Percentiles rank a stretch among this genome's conserved stretches.
Conservation (phyloP, 2,888 invertebrate species). For the Thyatira batis region DNA sequence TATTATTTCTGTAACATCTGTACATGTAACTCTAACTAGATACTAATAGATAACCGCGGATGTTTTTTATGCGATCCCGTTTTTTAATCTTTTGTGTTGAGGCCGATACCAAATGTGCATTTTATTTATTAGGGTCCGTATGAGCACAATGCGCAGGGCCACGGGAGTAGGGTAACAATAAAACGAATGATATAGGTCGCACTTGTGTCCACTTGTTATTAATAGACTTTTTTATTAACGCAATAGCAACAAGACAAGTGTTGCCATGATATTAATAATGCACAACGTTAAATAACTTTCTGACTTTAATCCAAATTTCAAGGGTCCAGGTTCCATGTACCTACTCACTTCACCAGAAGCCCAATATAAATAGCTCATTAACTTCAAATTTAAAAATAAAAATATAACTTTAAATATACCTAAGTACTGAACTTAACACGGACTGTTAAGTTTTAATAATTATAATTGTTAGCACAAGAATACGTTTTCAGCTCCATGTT, state of each 20-base stretch:
- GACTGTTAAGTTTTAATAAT: too few species aligned
- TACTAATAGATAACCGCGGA: conserved; percentile 81
- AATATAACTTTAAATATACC: too few species aligned
- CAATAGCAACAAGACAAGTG: conserved; percentile 64
- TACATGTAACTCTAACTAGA: conserved; percentile 77
- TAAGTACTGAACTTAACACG: too few species aligned
- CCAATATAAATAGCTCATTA: too few species aligned
- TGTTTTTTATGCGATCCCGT: conserved; percentile 75
- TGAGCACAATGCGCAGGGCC: conserved; percentile 33
- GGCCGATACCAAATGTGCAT: conserved; percentile 72
- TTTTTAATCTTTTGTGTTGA: conserved; percentile 76
- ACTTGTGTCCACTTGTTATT: conserved; percentile 76
- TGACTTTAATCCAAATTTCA: conserved; percentile 6
- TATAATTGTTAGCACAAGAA: too few species aligned
- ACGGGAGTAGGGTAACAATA: conserved; percentile 48
- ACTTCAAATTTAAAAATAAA: too few species aligned
- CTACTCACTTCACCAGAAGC: too few species aligned
- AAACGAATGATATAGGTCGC: conserved; percentile 66
- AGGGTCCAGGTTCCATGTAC: too few species aligned
- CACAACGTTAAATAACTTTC: background rate
- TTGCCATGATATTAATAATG: conserved; percentile 17
- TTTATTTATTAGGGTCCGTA: conserved; percentile 70
- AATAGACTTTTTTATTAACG: conserved; percentile 65
- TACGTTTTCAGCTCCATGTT: too few species aligned
- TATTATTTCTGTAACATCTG: conserved; percentile 79